Conservation (phyloP, 2,113 vertebrate species). For the Guaruba guarouba region DNA sequence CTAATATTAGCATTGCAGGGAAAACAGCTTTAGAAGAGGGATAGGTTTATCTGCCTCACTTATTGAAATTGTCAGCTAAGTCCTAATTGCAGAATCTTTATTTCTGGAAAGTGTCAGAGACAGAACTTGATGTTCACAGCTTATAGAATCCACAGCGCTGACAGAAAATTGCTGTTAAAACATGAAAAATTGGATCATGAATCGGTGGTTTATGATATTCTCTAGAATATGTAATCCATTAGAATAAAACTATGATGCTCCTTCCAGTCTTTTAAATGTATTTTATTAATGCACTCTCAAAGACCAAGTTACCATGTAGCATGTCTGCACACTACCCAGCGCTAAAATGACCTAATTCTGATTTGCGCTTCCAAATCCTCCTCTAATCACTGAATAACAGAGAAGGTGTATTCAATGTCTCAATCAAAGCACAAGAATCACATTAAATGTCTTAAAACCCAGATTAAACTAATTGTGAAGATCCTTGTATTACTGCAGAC, state of each 20-base stretch:
- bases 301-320: background rate
- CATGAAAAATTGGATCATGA: background rate
- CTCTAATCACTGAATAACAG: background rate
- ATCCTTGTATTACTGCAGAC: background rate
- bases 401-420: background rate
- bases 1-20: background rate
- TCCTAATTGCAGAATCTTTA: slow-evolving; percentile 41
- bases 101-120: slow-evolving; percentile 41
- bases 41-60: background rate
- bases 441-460: background rate
- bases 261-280: background rate
- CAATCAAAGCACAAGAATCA: background rate
- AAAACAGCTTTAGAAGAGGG: background rate
- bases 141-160: slow-evolving; percentile 15
- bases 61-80: slow-evolving; percentile 8
- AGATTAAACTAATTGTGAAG: background rate
- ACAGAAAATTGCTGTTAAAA: background rate
- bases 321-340: background rate
- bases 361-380: background rate
- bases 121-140: slow-evolving; percentile 43
- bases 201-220: background rate
- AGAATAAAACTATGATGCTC: background rate
- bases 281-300: background rate
- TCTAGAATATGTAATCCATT: background rate
- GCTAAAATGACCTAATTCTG: background rate